These are phyloP conservation scores for Hystrix cristata DNA, from an alignment of 2,113 vertebrate genomes.

Conservation along the genomic window DNA sequence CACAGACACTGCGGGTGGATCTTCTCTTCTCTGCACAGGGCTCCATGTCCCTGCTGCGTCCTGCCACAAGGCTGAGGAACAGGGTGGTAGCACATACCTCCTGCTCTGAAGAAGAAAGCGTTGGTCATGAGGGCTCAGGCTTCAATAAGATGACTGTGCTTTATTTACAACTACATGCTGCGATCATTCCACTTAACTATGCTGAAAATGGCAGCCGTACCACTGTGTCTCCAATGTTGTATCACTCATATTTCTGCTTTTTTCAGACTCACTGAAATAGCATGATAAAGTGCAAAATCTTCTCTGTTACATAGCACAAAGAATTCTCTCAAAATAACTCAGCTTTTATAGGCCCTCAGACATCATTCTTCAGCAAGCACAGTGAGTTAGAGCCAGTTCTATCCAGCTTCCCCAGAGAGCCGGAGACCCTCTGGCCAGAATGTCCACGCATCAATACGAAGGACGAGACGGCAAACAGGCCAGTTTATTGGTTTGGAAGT, in stretches of 20 bases:
- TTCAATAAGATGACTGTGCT: background rate
- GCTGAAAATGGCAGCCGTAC: constrained; percentile 15
- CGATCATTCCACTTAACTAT: background rate
- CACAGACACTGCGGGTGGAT: background rate
- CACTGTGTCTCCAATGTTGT: background rate
- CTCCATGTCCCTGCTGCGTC: background rate
- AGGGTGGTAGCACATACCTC: background rate
- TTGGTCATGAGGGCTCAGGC: accelerated
- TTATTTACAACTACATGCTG: background rate
- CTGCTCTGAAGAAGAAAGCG: background rate
- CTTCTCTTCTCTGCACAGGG: background rate
- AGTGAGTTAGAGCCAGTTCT: background rate
- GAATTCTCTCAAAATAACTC: constrained; percentile 46
- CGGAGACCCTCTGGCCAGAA: background rate
- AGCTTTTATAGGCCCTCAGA: background rate
- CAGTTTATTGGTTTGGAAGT: background rate
- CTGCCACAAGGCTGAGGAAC: background rate
- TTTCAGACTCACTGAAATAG: background rate
- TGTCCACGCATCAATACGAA: background rate
- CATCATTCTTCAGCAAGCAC: background rate
- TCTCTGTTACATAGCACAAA: background rate
- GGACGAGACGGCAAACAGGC: background rate
- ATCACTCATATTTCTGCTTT: background rate
- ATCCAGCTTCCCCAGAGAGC: background rate
- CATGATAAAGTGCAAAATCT: constrained; percentile 9